These are phyloP conservation scores for human (Homo sapiens) DNA, from an alignment of 2,113 vertebrate species.

Conservation along the genomic window GRCh38 chr7:80214001-80214500, in stretches of 20 bases:
- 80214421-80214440: neutral
- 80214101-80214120: neutral
- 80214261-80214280: neutral
- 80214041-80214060: neutral
- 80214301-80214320: neutral
- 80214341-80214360: neutral
- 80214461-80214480: neutral
- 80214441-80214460: neutral
- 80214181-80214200: neutral
- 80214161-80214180: neutral
- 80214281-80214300: neutral
- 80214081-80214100: neutral
- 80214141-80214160: neutral
- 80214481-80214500: neutral
- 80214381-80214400: neutral
- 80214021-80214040: neutral
- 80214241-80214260: neutral
- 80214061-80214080: no score
- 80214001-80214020: neutral
- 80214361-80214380: neutral
- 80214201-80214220: neutral
- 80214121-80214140: neutral
- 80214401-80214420: neutral
- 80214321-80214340: neutral
- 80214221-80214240: neutral